A percentile compares a stretch with the other conserved stretches of the same genome.
These are phyloP conservation scores for Zalophus californianus DNA, from an alignment of 2,797 vertebrate species.

Conservation along the genomic window DNA sequence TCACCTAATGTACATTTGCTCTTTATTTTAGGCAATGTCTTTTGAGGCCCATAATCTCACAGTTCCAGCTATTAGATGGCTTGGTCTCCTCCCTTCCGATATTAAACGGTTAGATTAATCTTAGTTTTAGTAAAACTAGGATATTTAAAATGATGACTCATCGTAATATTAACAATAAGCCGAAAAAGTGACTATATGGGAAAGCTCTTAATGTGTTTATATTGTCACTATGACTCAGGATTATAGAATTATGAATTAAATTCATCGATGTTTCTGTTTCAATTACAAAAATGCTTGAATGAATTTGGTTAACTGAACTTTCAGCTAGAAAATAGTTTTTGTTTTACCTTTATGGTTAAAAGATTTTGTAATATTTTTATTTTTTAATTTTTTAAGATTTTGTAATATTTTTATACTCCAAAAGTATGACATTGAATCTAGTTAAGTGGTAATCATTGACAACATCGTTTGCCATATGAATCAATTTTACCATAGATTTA, in stretches of 20 bases:
- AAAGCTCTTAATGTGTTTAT: not conserved
- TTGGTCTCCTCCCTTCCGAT: slow-evolving; percentile 98
- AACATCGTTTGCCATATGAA: not conserved
- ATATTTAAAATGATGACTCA: slow-evolving; percentile 35
- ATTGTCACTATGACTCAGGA: not conserved
- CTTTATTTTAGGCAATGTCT: slow-evolving; percentile 94
- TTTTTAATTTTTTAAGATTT: not conserved
- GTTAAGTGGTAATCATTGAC: not conserved
- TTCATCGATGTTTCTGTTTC: not conserved
- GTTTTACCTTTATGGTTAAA: slow-evolving; percentile 19
- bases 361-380: not conserved
- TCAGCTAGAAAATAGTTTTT: not conserved
- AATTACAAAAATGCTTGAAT: not conserved
- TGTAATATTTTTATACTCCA: not conserved
- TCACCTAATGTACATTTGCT: not conserved
- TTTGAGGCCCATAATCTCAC: slow-evolving; percentile 97
- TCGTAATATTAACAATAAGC: not conserved
- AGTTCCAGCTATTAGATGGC: slow-evolving; percentile 96
- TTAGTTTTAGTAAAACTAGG: slow-evolving; percentile 81
- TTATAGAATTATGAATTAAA: not conserved
- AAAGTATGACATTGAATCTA: not conserved
- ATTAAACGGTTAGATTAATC: slow-evolving; percentile 92
- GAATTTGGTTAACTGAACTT: not conserved
- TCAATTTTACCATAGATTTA: not conserved
- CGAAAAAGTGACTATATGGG: not conserved